phyloP scores from a whole-genome alignment of 2,797 vertebrate species.

The Graptemys geographica region DNA sequence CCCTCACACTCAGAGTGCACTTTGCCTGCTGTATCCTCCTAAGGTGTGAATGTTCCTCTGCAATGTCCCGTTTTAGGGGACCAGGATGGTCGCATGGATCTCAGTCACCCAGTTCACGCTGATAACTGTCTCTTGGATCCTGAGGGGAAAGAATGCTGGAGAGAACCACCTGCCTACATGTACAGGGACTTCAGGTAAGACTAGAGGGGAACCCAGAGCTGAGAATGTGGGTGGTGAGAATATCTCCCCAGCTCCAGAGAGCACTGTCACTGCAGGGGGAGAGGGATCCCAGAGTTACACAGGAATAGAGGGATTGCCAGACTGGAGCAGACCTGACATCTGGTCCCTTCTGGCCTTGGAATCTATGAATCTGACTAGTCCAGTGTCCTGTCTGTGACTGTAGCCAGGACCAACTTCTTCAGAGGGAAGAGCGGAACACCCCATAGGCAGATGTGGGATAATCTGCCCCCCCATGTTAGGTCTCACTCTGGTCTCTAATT shows the following conservation, averaged over 20 bases:
- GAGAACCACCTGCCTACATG: constrained; percentile 92
- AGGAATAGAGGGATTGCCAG: not conserved
- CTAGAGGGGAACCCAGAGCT: not conserved
- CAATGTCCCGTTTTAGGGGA: constrained; percentile 80
- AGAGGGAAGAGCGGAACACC: fast-evolving
- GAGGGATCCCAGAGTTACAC: not conserved
- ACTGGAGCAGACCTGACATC: not conserved
- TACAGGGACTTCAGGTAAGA: constrained; percentile 95
- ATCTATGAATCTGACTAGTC: not conserved
- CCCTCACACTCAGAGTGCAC: not conserved
- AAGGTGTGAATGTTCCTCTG: not conserved
- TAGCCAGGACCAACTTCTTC: not conserved
- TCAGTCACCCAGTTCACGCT: constrained; percentile 96
- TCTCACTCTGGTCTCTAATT: not conserved
- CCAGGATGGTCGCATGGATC: constrained; percentile 92
- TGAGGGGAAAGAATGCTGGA: constrained; percentile 94
- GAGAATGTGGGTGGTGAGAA: not conserved
- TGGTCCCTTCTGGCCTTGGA: not conserved
- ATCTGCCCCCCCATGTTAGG: not conserved
- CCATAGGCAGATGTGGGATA: not conserved
- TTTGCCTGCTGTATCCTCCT: not conserved
- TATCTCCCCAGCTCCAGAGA: not conserved
- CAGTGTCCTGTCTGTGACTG: not conserved
- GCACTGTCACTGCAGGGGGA: not conserved
- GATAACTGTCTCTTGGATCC: constrained; percentile 98